Conservation (phyloP, 2,797 vertebrate genomes). For the Lepus townsendii region DNA sequence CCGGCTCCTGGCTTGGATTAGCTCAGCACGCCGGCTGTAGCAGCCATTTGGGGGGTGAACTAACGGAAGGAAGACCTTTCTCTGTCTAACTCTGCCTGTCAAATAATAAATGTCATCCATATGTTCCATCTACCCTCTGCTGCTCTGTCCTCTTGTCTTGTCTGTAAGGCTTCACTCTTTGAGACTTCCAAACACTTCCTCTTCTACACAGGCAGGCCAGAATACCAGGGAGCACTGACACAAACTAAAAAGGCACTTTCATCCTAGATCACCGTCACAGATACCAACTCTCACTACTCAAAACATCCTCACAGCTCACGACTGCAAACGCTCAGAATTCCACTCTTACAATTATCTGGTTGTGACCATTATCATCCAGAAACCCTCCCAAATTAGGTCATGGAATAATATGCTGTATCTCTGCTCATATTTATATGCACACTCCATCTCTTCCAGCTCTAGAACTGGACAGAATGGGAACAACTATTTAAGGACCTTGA, state of each 20-base stretch:
- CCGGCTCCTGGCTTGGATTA: too few species aligned
- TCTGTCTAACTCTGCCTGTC: too few species aligned
- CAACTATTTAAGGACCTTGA: constrained; percentile 26
- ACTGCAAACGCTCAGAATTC: not conserved
- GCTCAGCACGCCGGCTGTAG: too few species aligned
- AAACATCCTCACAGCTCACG: too few species aligned
- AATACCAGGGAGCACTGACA: too few species aligned
- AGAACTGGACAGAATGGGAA: not conserved
- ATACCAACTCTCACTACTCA: too few species aligned
- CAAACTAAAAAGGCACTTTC: too few species aligned
- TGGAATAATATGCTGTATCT: not conserved
- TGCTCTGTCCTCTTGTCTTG: not conserved
- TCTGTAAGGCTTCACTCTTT: not conserved
- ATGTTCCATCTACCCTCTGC: not conserved
- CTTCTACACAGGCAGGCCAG: not conserved
- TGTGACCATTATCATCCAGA: not conserved
- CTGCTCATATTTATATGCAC: not conserved
- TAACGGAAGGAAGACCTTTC: too few species aligned
- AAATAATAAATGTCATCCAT: not conserved
- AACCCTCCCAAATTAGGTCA: not conserved
- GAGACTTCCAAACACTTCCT: not conserved
- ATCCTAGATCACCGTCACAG: too few species aligned
- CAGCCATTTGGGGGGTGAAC: too few species aligned
- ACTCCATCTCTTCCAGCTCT: not conserved
- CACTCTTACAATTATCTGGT: not conserved